Conservation (phyloP, 2,797 vertebrate genomes). For the Ciconia nigra region DNA sequence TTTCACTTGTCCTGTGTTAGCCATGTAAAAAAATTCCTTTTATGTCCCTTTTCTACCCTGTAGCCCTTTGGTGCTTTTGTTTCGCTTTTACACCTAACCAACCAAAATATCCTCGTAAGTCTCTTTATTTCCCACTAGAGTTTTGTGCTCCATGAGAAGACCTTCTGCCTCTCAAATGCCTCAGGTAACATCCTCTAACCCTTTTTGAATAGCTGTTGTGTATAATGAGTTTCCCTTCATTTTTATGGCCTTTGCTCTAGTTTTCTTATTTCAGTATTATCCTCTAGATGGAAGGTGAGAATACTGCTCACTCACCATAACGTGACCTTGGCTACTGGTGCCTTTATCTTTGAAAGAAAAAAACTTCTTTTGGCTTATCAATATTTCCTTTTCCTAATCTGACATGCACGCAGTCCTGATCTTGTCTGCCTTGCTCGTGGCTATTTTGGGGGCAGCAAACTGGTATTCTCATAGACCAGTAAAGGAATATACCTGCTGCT, state of each 20-base stretch:
- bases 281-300: neutral
- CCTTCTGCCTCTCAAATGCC: neutral
- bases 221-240: neutral
- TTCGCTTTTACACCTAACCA: neutral
- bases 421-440: neutral
- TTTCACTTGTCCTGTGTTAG: neutral
- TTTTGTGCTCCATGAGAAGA: neutral
- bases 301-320: neutral
- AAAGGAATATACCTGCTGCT: neutral
- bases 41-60: neutral
- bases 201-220: neutral
- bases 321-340: neutral
- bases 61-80: neutral
- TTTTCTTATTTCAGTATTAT: neutral
- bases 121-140: neutral
- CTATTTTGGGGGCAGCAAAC: neutral
- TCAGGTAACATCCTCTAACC: neutral
- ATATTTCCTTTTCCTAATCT: neutral
- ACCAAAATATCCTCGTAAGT: neutral
- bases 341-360: neutral
- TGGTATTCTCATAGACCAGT: accelerated
- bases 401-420: neutral
- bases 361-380: neutral
- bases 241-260: neutral
- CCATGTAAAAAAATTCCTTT: neutral